These are phyloP conservation scores for Zosterops japonicus DNA, from an alignment of 2,113 vertebrate genomes.

Conservation along the genomic window DNA sequence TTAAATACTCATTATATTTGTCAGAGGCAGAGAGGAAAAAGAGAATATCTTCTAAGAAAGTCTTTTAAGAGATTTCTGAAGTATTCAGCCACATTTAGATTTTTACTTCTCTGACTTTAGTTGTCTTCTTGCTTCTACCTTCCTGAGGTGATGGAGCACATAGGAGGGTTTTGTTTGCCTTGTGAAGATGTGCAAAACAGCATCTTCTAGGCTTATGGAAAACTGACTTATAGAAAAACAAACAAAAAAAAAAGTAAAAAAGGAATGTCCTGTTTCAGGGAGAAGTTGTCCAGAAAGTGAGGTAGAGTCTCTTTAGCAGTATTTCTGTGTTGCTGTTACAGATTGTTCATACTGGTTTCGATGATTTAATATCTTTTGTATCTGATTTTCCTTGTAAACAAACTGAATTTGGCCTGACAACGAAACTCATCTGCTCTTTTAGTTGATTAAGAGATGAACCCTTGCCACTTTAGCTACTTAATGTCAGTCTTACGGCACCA, in stretches of 20 bases:
- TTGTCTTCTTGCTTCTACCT: neutral
- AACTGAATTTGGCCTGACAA: neutral
- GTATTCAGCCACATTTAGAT: neutral
- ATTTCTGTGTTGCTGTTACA: neutral
- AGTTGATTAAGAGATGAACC: neutral
- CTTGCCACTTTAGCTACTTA: neutral
- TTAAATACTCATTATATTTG: neutral
- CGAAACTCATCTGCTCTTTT: neutral
- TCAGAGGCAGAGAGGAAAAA: neutral
- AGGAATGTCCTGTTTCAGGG: neutral
- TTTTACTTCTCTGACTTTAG: neutral
- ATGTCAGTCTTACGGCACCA: too few species aligned
- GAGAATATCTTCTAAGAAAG: neutral
- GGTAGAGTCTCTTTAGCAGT: neutral
- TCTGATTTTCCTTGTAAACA: neutral
- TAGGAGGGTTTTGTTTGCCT: rapidly evolving
- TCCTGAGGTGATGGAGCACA: neutral
- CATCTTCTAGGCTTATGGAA: neutral
- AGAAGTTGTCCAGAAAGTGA: neutral
- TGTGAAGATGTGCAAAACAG: neutral
- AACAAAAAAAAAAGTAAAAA: too few species aligned
- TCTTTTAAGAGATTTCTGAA: neutral
- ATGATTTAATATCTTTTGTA: neutral
- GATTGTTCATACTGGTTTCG: neutral
- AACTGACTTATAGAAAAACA: neutral